Evolutionary conservation across 2,888 invertebrate species (phyloP).

Genomic region (Troides aeacus): DNA sequence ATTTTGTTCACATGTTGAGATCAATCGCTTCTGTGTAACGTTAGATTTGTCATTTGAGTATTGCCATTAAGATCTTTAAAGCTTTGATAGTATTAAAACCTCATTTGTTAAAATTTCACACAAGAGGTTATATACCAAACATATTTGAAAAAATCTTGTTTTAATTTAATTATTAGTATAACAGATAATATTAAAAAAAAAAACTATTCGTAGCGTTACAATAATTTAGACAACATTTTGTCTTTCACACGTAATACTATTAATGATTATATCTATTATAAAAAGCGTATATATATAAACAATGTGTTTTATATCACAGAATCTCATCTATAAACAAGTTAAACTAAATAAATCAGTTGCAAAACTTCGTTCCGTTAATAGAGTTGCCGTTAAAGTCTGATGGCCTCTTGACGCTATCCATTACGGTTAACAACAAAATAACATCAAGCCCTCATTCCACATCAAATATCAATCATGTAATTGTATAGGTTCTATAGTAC

Average conservation of each 20-base stretch:
- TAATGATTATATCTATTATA: too few species aligned
- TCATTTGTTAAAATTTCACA: background rate
- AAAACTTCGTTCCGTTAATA: conserved; percentile 18
- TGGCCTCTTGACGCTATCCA: conserved; percentile 22
- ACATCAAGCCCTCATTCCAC: conserved; percentile 7
- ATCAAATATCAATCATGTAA: background rate
- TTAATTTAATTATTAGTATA: too few species aligned
- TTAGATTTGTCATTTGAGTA: background rate
- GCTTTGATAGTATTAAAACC: background rate
- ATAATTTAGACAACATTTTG: too few species aligned
- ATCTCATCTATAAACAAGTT: conserved; percentile 4
- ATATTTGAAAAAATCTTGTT: too few species aligned
- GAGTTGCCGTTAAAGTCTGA: conserved; percentile 20
- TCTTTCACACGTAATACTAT: too few species aligned
- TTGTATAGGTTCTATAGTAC: background rate
- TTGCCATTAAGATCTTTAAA: background rate
- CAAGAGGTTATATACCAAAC: background rate
- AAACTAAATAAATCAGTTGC: conserved; percentile 21
- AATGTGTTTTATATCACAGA: too few species aligned
- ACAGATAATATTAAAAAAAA: too few species aligned
- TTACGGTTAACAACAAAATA: conserved; percentile 16
- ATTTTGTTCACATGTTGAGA: conserved; percentile 12
- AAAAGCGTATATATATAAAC: too few species aligned
- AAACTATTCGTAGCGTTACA: too few species aligned
- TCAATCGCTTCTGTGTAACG: background rate